Base-by-base conservation (phyloP, 64 coral and sea anemone genomes). In the Hydrozoanthus tunicans region DNA sequence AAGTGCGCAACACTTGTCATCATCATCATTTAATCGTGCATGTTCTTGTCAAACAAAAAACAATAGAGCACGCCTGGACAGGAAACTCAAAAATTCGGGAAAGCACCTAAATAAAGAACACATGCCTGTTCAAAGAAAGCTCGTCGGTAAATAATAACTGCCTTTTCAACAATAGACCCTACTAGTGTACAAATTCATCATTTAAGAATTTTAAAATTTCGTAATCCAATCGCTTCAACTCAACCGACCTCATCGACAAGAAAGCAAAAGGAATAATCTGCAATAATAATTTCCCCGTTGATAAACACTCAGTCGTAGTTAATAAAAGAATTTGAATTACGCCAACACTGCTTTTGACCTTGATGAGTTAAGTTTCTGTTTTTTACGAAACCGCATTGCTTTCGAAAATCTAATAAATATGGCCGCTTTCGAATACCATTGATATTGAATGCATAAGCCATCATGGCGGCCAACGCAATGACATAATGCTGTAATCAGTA, bases 391-490 rank as follows among this genome's bases (percentile, higher is more conserved):
- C 58, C 6, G 9, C 53, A 32, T 63, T 32, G 9, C 79, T 81
- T 81, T 81, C 79, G 79, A 81, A 27, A 62, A 9, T 63, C 9
- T 61, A 11, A 63, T 43, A 43, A 13, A 4, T 62, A 81, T 13
- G 27, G 20, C 14, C 11, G 58, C 78, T 81, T 81, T 81, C 79
- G 79, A 81, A 62, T 27, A 57, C 12, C 62, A 43, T 51, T 62
- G 8, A 70, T 23, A 24, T 84, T 70, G 15, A 15, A 69, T 43
- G 32, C 53, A 54, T 4, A 12, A 17, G 4, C 7, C 25, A 59
- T n/a, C 12, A 60, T 55, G 53, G 53, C 77, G 56, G 14, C 56
- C 56, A 58, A 20, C 6, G 0, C 54, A 43, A 43, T 43, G 32
- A 43, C 32, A 43, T 43, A 43, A 43, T 2, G 32, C 32, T 43